Base-by-base conservation (phyloP, 2,797 vertebrate species). In the Yasuhikotakia modesta region DNA sequence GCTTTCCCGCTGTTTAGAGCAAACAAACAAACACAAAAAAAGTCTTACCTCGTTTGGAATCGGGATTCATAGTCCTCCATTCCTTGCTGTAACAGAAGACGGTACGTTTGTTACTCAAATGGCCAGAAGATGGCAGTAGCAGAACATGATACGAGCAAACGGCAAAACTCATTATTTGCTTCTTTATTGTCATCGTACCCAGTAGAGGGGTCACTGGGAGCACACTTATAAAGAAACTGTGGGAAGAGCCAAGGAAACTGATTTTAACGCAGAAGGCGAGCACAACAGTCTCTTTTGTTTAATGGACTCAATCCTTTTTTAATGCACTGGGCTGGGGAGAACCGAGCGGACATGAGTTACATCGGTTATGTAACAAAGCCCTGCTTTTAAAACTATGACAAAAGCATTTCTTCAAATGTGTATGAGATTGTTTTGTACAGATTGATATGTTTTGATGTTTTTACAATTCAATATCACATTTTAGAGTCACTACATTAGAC, bases 21-120 rank as follows among this genome's bases (percentile, higher is more conserved):
- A 1, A 32, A 27, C n/a, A n/a, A n/a, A n/a, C n/a, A n/a, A n/a
- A n/a, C n/a, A n/a, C n/a, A 14, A 14, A 32, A n/a, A 19, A 61
- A 63, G 5, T 17, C 94, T 96, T 94, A 99, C 97, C 96, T 99
- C 84, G 94, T 95, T 82, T 94, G 90, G 0, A 96, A 94, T 74
- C 95, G 93, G 0, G 94, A 87, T 73, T 97, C 95, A 0, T 97
- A 99, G 79, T 97, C 95, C 21, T 97, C 96, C 1, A 91, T 88
- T 27, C 91, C 94, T 91, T 94, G 91, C 91, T 92, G 87, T 46
- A 78, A 86, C 71, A 48, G 39, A 68, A 75, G n/a, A 82, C 52
- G 85, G 80, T 73, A 78, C 14, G 10, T 0, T 1, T 53, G 67
- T 32, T 43, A 58, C 53, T 27, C 11, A 6, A 19, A 7, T 16